phyloP scores from a whole-genome alignment of 2,888 invertebrate genomes.

The Acrocyrtus sp. region DNA sequence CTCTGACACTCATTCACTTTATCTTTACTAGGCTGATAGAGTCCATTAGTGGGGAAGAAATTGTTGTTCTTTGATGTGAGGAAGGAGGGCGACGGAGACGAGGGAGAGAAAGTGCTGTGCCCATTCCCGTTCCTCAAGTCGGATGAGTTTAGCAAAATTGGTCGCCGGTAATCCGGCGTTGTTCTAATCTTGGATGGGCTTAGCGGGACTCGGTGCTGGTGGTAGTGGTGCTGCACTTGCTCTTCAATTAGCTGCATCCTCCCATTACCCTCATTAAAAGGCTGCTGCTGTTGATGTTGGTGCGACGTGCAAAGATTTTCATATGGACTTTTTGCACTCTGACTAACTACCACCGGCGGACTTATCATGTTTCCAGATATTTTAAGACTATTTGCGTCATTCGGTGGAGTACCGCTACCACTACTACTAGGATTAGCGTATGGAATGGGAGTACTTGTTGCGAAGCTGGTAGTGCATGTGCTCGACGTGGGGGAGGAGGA shows the following conservation, averaged over 20 bases:
- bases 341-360: constrained; percentile 8
- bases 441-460: constrained; percentile 52
- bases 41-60: no score
- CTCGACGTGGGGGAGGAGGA: constrained; percentile 38
- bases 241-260: constrained; percentile 7
- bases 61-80: no score
- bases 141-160: constrained; percentile 65
- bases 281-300: no score
- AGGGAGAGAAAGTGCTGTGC: constrained; percentile 14
- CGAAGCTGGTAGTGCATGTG: constrained; percentile 47
- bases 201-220: constrained; percentile 15
- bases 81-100: no score
- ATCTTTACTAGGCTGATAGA: no score
- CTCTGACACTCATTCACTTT: no score
- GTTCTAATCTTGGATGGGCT: constrained; percentile 45
- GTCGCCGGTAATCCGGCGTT: constrained; percentile 65
- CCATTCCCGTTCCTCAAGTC: constrained; percentile 61
- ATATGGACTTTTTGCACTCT: constrained; percentile 64
- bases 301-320: constrained; percentile 64
- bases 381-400: background rate
- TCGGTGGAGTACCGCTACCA: background rate
- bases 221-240: constrained; percentile 37
- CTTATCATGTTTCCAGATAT: constrained; percentile 2
- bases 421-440: constrained; percentile 27
- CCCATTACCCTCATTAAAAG: background rate